Percentiles rank a stretch among this genome's conserved stretches.
phyloP scores from a whole-genome alignment of 2,797 vertebrate genomes.

The Anolis apletophallus region DNA sequence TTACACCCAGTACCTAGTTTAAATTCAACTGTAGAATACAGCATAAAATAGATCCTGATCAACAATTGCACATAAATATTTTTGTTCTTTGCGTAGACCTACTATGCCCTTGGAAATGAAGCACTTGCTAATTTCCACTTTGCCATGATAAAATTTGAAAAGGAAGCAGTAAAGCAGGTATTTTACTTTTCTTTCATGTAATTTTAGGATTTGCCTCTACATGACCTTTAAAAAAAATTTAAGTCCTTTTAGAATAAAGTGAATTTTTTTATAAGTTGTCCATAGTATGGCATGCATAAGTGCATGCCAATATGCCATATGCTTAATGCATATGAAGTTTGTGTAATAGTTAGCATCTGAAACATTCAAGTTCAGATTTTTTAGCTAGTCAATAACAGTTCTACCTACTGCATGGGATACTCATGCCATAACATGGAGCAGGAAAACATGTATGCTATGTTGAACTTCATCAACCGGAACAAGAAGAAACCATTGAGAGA shows the following conservation, averaged over 20 bases:
- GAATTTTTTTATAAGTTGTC: too few species aligned
- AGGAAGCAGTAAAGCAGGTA: neutral
- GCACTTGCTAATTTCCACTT: neutral
- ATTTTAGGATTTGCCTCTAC: neutral
- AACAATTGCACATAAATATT: too few species aligned
- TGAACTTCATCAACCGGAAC: neutral
- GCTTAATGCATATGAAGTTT: neutral
- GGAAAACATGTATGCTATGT: neutral
- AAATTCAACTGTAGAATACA: neutral
- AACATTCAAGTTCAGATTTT: neutral
- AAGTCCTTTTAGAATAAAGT: too few species aligned
- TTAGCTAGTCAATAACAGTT: neutral
- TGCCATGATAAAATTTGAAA: neutral
- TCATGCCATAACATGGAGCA: neutral
- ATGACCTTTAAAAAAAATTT: too few species aligned
- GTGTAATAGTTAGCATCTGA: neutral
- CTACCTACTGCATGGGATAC: neutral
- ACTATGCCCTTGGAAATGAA: neutral
- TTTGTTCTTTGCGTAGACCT: neutral
- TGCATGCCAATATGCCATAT: fast-evolving
- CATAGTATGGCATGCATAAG: neutral
- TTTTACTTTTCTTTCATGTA: neutral
- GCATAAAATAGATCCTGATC: neutral
- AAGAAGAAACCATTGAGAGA: too few species aligned
- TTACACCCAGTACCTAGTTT: neutral